A percentile compares a stretch with the other conserved stretches of the same genome.
Conservation (phyloP, 2,113 vertebrate species). For the Lagopus muta region DNA sequence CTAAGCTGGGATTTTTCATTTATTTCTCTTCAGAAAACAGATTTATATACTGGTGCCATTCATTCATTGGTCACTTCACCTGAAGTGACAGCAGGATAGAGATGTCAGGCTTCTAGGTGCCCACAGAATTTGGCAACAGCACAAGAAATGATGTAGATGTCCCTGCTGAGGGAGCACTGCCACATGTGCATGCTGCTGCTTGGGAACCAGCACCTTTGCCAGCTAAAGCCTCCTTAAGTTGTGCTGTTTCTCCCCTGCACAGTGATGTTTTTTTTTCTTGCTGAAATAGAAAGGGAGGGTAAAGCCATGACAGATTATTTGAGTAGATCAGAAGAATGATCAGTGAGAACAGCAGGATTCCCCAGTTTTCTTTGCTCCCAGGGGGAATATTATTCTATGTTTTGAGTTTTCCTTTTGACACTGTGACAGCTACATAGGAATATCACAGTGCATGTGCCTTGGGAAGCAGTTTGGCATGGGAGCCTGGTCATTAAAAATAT, state of each 20-base stretch:
- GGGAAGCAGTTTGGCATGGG: background rate
- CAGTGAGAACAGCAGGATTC: background rate
- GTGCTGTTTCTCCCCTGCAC: background rate
- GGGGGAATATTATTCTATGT: background rate
- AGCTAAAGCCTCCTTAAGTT: background rate
- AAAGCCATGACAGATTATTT: background rate
- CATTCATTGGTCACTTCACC: background rate
- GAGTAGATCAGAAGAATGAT: background rate
- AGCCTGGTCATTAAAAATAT: background rate
- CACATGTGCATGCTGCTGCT: background rate
- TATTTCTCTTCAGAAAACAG: background rate
- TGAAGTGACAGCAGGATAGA: background rate
- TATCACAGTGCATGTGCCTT: background rate
- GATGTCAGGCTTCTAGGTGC: background rate
- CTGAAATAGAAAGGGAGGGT: background rate
- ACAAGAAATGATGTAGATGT: background rate
- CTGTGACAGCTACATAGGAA: background rate
- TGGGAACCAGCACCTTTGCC: background rate
- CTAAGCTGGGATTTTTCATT: background rate
- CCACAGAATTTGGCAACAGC: background rate
- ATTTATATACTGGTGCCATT: background rate
- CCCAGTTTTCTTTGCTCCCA: background rate
- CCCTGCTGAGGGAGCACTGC: background rate
- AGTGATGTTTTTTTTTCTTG: background rate
- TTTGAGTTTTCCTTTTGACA: background rate